phyloP scores from a whole-genome alignment of 2,113 vertebrate genomes.

The Cyprinodon tularosa region DNA sequence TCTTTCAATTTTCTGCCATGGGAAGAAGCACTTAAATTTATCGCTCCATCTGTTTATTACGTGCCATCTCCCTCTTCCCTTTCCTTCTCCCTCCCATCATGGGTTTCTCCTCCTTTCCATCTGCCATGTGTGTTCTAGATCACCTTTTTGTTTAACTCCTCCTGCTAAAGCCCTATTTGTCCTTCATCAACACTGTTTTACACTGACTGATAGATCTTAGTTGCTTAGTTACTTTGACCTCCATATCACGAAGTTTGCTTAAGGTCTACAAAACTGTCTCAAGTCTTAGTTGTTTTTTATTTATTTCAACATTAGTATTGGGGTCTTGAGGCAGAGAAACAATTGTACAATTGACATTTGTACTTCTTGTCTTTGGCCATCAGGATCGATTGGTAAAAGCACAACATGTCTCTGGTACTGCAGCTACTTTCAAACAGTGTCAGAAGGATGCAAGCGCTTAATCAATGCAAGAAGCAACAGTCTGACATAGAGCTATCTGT shows the following conservation, averaged over 20 bases:
- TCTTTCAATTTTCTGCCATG: constrained; percentile 62
- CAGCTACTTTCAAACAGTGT: constrained; percentile 17
- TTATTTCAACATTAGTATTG: constrained; percentile 11
- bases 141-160: constrained; percentile 40
- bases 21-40: constrained; percentile 68
- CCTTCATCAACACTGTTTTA: constrained; percentile 20
- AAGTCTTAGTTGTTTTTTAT: constrained; percentile 10
- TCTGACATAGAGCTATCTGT: constrained; percentile 20
- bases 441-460: not conserved
- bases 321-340: constrained; percentile 18
- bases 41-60: constrained; percentile 65
- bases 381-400: constrained; percentile 24
- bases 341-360: constrained; percentile 50
- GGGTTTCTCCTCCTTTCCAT: constrained; percentile 48
- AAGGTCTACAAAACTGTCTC: not conserved
- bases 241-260: not conserved
- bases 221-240: not conserved
- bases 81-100: constrained; percentile 28
- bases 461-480: not conserved
- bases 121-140: constrained; percentile 42
- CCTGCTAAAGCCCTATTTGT: constrained; percentile 24
- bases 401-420: not conserved
- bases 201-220: constrained; percentile 5
- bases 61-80: constrained; percentile 41
- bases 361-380: constrained; percentile 32